phyloP scores from a whole-genome alignment of 2,888 invertebrate species.

The Lumbricus terrestris region DNA sequence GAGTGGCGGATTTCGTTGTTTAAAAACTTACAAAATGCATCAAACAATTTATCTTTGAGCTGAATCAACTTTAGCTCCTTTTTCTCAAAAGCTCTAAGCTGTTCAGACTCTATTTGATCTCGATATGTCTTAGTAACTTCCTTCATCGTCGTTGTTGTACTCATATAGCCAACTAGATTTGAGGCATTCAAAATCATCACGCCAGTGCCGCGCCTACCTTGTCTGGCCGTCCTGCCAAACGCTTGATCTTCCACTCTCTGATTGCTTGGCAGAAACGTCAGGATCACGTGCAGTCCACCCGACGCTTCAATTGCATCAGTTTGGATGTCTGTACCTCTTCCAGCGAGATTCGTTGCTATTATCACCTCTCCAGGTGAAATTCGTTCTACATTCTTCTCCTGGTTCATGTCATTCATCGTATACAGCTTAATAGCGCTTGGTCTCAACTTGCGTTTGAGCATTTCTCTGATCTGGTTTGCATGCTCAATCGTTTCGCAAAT shows the following conservation, averaged over 20 bases:
- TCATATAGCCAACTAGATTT: not conserved
- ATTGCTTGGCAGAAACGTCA: conserved; percentile 38
- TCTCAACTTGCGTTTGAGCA: not conserved
- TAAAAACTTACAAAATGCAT: not conserved
- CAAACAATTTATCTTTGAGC: not conserved
- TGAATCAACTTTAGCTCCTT: not conserved
- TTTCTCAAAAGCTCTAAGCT: not conserved
- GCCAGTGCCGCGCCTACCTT: conserved; percentile 36
- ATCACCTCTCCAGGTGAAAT: not conserved
- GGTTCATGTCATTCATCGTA: conserved; percentile 8
- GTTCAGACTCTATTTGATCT: not conserved
- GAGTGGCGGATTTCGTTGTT: not conserved
- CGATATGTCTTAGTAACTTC: not conserved
- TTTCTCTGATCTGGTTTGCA: not conserved
- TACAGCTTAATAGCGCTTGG: not conserved
- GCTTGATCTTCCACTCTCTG: conserved; percentile 35
- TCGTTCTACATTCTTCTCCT: not conserved
- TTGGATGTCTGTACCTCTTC: not conserved
- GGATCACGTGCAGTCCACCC: conserved; percentile 31
- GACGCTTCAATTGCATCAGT: not conserved
- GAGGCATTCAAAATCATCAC: conserved; percentile 31
- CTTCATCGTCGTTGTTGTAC: not conserved
- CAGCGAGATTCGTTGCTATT: not conserved
- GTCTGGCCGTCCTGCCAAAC: conserved; percentile 36
- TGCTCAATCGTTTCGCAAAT: not conserved